Evolutionary conservation across 2,888 invertebrate species (phyloP).

Genomic region (Clistopyga incitator): DNA sequence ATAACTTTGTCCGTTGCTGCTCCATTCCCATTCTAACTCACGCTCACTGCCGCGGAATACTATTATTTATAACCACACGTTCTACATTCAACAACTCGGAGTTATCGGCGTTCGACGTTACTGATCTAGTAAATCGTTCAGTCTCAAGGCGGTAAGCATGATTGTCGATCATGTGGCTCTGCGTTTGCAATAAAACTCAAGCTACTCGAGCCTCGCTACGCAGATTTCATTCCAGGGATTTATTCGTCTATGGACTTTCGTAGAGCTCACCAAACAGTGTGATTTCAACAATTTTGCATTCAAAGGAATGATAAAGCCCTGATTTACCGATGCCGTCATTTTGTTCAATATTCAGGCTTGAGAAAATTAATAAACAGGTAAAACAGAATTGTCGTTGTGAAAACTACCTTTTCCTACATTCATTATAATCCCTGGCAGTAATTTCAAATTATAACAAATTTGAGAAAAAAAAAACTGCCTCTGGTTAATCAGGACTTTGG

Average conservation of each 20-base stretch:
- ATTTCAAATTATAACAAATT: too few relatives aligned
- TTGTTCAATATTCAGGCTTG: background rate
- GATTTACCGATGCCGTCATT: background rate
- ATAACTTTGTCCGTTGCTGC: conserved; percentile 2
- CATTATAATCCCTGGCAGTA: too few relatives aligned
- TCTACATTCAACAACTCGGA: conserved; percentile 33
- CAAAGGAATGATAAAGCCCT: background rate
- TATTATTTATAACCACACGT: conserved; percentile 27
- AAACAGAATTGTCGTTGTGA: too few relatives aligned
- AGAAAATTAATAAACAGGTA: too few relatives aligned
- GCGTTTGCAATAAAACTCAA: conserved; percentile 49
- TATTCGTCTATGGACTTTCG: conserved; percentile 36
- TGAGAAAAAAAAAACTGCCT: background rate
- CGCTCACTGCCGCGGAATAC: conserved; percentile 2
- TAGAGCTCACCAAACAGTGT: conserved; percentile 52
- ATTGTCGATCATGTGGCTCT: conserved; percentile 79
- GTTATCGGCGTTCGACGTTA: conserved; percentile 41
- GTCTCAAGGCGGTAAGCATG: conserved; percentile 79
- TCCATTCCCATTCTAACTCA: background rate
- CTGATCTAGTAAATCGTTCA: conserved; percentile 66
- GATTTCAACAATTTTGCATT: conserved; percentile 23
- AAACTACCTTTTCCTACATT: too few relatives aligned
- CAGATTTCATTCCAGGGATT: conserved; percentile 15
- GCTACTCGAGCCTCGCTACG: conserved; percentile 3
- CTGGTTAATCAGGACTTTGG: background rate